Base-by-base conservation (phyloP, 2,113 vertebrate genomes). In the Ascaphus truei region DNA sequence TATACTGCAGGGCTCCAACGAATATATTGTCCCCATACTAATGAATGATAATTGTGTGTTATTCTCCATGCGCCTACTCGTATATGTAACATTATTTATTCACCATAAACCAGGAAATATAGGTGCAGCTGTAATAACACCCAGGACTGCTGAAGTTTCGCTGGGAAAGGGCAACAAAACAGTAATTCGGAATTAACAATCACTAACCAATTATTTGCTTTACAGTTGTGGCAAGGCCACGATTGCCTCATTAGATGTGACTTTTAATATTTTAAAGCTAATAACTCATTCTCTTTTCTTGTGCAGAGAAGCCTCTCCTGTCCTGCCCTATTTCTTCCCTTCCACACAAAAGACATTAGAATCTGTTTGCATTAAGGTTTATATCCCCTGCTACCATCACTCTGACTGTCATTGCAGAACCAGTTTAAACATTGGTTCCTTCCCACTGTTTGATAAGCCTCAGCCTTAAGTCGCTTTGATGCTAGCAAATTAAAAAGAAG, bases 371-470 rank as follows among this genome's bases (percentile, higher is more conserved):
- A n/a, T 16, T 45, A 45, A 66, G 51, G 48, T 75, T 29, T 66
- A 72, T 37, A 58, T 77, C 77, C 77, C 73, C 74, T 77, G n/a
- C n/a, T n/a, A n/a, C n/a, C n/a, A n/a, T n/a, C n/a, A n/a, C n/a
- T n/a, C n/a, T n/a, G n/a, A n/a, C n/a, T n/a, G n/a, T n/a, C n/a
- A n/a, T n/a, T n/a, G n/a, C n/a, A n/a, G n/a, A n/a, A n/a, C n/a
- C n/a, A 83, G 80, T 81, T 79, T 74, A 83, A 84, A 78, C 79
- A 80, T 80, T 76, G 79, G 76, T 79, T 76, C 79, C 80, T 74
- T 81, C 79, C 81, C 74, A 75, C 81, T 81, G 79, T 64, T 80
- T 63, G 76, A 65, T 83, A 85, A 83, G 82, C 83, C 80, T 16
- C 47, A 48, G 73, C 76, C 71, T 79, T 81, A 72, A 75, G 75